Percentiles rank a stretch among this genome's conserved stretches.
Conservation (phyloP, 2,797 vertebrate species). For the Lerista edwardsae region DNA sequence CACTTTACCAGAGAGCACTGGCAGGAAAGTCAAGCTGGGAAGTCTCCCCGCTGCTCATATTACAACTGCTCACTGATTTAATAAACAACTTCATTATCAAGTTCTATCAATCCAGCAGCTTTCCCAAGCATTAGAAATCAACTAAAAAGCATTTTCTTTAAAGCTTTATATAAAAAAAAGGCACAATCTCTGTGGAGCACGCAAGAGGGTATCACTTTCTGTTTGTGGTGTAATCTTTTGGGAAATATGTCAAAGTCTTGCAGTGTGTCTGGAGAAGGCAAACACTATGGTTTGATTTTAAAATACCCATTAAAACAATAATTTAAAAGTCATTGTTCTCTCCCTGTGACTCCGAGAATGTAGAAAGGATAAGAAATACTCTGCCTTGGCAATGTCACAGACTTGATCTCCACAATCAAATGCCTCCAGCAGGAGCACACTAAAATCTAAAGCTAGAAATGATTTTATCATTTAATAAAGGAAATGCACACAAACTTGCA, state of each 20-base stretch:
- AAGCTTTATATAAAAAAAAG: constrained; percentile 12
- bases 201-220: constrained; percentile 35
- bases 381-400: constrained; percentile 31
- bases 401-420: constrained; percentile 50
- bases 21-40: background rate
- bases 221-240: constrained; percentile 53
- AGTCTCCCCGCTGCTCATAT: background rate
- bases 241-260: constrained; percentile 47
- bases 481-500: constrained; percentile 49
- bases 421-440: constrained; percentile 55
- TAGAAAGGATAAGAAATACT: constrained; percentile 39
- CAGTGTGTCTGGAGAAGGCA: constrained; percentile 47
- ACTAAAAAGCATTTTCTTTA: constrained; percentile 31
- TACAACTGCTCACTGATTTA: constrained; percentile 9
- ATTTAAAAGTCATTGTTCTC: constrained; percentile 40
- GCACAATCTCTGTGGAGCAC: constrained; percentile 23
- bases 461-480: constrained; percentile 61
- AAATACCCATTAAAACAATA: constrained; percentile 38
- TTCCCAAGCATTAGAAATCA: constrained; percentile 21
- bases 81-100: constrained; percentile 42
- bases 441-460: constrained; percentile 47
- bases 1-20: background rate
- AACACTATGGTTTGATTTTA: constrained; percentile 35
- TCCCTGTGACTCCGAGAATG: constrained; percentile 38
- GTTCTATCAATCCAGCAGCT: constrained; percentile 37